Evolutionary conservation across 2,888 invertebrate genomes (phyloP).

Genomic region (Cinara cedri): DNA sequence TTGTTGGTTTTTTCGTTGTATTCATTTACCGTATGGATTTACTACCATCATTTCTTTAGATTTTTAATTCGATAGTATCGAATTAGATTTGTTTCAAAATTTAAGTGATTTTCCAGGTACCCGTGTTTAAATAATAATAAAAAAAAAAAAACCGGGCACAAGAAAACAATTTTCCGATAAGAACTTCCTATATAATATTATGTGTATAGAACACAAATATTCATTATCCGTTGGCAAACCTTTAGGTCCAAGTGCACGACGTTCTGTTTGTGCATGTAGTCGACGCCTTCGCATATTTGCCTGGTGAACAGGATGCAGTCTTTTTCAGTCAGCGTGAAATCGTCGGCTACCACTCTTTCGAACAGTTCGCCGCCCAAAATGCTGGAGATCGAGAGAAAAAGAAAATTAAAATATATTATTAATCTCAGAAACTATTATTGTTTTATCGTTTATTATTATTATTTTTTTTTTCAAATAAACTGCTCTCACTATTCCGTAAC

Average conservation of each 20-base stretch:
- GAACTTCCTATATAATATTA: no score
- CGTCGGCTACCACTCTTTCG: conserved; percentile 89
- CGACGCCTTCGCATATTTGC: conserved; percentile 89
- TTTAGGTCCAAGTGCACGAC: conserved; percentile 91
- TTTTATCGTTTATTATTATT: no score
- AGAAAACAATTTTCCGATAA: no score
- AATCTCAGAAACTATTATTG: no score
- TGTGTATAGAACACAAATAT: not conserved
- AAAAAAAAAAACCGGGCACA: no score
- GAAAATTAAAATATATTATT: not conserved
- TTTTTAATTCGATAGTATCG: no score
- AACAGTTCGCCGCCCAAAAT: conserved; percentile 93
- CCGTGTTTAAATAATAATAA: no score
- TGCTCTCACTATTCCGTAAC: conserved; percentile 88
- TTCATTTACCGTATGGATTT: no score
- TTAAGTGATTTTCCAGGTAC: no score
- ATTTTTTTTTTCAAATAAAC: not conserved
- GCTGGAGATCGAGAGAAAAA: conserved; percentile 65
- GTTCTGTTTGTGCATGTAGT: conserved; percentile 83
- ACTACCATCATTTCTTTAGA: no score
- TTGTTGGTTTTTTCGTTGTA: no score
- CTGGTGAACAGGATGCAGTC: conserved; percentile 84
- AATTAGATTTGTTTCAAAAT: no score
- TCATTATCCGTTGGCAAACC: conserved; percentile 63
- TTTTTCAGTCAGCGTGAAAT: conserved; percentile 87